Conservation (phyloP, 2,113 vertebrate species). For the Notiomystis cincta region DNA sequence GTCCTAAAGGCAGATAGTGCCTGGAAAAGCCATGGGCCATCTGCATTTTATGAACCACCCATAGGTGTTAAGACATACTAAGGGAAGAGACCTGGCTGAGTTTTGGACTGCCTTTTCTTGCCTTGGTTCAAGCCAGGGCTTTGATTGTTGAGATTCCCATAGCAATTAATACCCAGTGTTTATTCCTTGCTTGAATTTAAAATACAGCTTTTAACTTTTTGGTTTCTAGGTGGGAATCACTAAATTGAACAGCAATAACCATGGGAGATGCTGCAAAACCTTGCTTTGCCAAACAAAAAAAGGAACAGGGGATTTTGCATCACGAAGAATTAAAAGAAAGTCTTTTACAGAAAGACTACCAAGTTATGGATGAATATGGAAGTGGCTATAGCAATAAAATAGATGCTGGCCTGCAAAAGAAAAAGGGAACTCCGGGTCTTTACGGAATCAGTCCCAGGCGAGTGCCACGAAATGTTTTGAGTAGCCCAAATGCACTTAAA, state of each 20-base stretch:
- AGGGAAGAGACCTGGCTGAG: background rate
- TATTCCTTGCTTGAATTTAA: background rate
- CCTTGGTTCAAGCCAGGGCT: background rate
- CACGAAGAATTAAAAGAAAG: slow-evolving; percentile 77
- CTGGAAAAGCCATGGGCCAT: accelerated
- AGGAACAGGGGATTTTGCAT: slow-evolving; percentile 65
- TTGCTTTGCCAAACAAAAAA: slow-evolving; percentile 72
- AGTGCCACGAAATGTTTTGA: slow-evolving; percentile 65
- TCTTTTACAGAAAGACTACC: slow-evolving; percentile 45
- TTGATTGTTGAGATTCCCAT: background rate
- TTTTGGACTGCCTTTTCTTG: background rate
- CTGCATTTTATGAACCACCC: background rate
- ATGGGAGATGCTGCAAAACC: slow-evolving; percentile 84
- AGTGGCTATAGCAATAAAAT: slow-evolving; percentile 71
- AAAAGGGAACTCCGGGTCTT: slow-evolving; percentile 60
- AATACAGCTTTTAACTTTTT: background rate
- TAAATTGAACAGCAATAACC: slow-evolving; percentile 50
- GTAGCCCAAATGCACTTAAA: slow-evolving; percentile 73
- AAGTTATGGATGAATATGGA: slow-evolving; percentile 69
- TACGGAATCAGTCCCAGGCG: slow-evolving; percentile 76
- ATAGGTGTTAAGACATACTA: background rate
- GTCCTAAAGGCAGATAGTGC: background rate
- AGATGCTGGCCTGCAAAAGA: slow-evolving; percentile 73
- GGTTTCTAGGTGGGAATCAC: slow-evolving; percentile 36
- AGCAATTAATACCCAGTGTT: background rate